Evolutionary conservation across 1,140 invertebrate species (phyloP).

Genomic region (Drosophila grimshawi): DNA sequence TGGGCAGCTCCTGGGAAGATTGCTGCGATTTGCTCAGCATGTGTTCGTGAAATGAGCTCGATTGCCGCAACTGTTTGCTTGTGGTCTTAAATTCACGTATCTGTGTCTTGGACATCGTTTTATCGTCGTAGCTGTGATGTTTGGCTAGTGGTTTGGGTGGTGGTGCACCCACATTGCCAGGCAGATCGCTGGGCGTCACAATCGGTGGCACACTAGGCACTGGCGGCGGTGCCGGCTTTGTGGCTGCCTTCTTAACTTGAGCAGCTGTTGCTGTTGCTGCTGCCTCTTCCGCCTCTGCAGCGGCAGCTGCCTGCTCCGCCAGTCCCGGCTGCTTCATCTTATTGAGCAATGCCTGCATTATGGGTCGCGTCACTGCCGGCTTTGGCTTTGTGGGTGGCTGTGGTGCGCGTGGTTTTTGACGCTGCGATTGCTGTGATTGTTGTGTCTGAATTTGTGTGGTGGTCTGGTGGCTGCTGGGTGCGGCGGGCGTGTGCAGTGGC

Average conservation of each 20-base stretch:
- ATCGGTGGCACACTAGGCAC: conserved; percentile 70
- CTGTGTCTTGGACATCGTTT: conserved; percentile 87
- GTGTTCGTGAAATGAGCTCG: conserved; percentile 87
- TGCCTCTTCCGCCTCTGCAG: conserved; percentile 63
- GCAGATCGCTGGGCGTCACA: conserved; percentile 71
- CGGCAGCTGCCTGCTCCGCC: conserved; percentile 71
- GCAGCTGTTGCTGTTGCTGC: conserved; percentile 11
- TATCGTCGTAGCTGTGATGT: conserved; percentile 87
- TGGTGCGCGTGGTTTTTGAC: conserved; percentile 67
- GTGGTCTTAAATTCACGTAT: conserved; percentile 87
- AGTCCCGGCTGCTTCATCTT: conserved; percentile 78
- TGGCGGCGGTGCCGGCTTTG: conserved; percentile 60
- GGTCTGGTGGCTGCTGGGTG: conserved; percentile 6
- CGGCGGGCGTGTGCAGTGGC: conserved; percentile 56
- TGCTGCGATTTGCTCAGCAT: conserved; percentile 85
- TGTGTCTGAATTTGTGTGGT: conserved; percentile 70
- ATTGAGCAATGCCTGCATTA: conserved; percentile 79
- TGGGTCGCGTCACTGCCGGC: conserved; percentile 73
- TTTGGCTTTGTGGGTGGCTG: conserved; percentile 77
- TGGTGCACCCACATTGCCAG: conserved; percentile 62
- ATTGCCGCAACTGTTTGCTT: conserved; percentile 86
- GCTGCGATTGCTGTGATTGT: conserved; percentile 54
- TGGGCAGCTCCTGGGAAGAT: conserved; percentile 74
- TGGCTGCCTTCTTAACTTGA: neutral
- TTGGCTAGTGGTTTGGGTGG: conserved; percentile 86